phyloP scores from a whole-genome alignment of 2,888 invertebrate species.

The Caenorhabditis wallacei region DNA sequence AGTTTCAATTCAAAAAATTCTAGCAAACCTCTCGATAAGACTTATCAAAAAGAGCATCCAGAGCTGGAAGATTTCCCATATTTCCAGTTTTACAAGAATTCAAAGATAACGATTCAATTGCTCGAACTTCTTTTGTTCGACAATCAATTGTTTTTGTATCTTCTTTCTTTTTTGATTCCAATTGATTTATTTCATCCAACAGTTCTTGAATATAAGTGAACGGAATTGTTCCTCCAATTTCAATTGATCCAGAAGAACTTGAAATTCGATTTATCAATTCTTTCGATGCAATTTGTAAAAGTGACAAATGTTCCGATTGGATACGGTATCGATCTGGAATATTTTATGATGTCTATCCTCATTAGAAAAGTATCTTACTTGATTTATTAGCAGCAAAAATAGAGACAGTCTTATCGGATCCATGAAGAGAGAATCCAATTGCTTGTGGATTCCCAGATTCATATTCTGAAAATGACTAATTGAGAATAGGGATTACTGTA shows the following conservation, averaged over 20 bases:
- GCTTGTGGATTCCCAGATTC: conserved; percentile 58
- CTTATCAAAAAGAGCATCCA: conserved; percentile 63
- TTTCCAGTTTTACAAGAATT: conserved; percentile 59
- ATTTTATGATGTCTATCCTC: no score
- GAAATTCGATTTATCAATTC: conserved; percentile 55
- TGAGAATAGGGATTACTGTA: no score
- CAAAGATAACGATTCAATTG: conserved; percentile 54
- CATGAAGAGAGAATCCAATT: conserved; percentile 52
- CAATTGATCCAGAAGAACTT: conserved; percentile 21
- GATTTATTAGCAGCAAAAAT: conserved; percentile 64
- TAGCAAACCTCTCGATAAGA: conserved; percentile 57
- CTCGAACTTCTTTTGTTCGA: conserved; percentile 59
- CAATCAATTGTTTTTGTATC: conserved; percentile 45
- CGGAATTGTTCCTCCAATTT: conserved; percentile 57
- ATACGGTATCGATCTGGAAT: conserved; percentile 73
- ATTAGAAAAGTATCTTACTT: conserved; percentile 20
- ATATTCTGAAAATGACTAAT: conserved; percentile 36
- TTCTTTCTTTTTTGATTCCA: conserved; percentile 18
- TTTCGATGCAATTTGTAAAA: conserved; percentile 49
- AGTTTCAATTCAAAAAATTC: background rate
- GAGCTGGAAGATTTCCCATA: conserved; percentile 31
- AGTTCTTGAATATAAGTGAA: conserved; percentile 59
- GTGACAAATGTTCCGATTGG: conserved; percentile 65
- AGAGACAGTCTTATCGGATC: conserved; percentile 49
- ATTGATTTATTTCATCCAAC: conserved; percentile 57